A percentile compares a stretch with the other conserved stretches of the same genome.
Conservation (phyloP, 2,888 invertebrate genomes). For the Incurvaria masculella region DNA sequence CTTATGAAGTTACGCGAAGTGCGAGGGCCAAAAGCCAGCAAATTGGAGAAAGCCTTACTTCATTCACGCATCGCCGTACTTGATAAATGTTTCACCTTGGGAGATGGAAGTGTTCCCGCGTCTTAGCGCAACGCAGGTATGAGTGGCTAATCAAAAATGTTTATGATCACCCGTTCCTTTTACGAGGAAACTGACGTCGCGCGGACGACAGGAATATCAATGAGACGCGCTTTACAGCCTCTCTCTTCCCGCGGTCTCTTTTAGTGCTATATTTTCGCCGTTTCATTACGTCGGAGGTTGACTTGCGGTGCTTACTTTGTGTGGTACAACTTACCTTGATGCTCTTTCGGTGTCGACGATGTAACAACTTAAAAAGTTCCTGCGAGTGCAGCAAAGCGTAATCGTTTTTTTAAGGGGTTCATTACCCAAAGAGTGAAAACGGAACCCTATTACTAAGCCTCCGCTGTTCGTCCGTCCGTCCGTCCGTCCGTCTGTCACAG, state of each 20-base stretch:
- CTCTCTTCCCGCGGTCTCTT: slow-evolving; percentile 1
- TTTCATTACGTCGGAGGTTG: background rate
- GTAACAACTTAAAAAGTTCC: too few species aligned
- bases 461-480: too few species aligned
- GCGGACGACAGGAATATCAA: background rate
- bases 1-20: background rate
- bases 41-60: too few species aligned
- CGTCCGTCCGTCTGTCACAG: too few species aligned
- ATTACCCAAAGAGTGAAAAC: too few species aligned
- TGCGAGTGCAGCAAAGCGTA: too few species aligned
- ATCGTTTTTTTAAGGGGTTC: too few species aligned
- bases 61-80: background rate
- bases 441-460: too few species aligned
- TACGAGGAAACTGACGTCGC: slow-evolving; percentile 25
- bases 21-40: background rate
- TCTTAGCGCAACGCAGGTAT: background rate
- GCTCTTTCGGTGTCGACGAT: too few species aligned
- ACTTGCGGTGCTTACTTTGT: too few species aligned
- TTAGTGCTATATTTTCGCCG: background rate
- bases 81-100: background rate
- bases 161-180: slow-evolving; percentile 51
- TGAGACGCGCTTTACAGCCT: slow-evolving; percentile 3
- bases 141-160: slow-evolving; percentile 51
- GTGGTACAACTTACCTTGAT: too few species aligned
- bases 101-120: background rate